phyloP scores from a whole-genome alignment of 2,113 vertebrate species.

The Mobula birostris region DNA sequence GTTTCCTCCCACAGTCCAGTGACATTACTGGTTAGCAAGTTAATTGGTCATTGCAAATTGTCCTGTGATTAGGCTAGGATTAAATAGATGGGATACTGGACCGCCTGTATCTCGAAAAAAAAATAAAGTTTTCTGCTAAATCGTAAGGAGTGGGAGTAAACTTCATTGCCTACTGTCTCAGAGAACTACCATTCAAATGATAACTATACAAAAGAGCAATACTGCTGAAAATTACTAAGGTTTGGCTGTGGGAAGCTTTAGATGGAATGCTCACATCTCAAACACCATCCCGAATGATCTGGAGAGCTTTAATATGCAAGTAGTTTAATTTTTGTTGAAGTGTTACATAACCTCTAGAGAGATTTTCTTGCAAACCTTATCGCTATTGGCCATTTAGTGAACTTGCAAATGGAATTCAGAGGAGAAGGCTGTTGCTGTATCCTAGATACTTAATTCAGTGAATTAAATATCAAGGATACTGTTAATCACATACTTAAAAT shows the following conservation, averaged over 20 bases:
- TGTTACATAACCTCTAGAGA: background rate
- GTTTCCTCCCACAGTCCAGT: no score
- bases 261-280: background rate
- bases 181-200: background rate
- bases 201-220: background rate
- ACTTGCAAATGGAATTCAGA: slow-evolving; percentile 1
- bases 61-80: no score
- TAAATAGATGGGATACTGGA: no score
- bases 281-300: background rate
- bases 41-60: no score
- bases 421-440: background rate
- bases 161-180: no score
- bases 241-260: background rate
- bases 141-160: no score
- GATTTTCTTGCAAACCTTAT: background rate
- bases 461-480: background rate
- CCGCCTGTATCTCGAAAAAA: no score
- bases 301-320: background rate
- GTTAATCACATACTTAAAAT: slow-evolving; percentile 18
- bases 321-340: background rate
- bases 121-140: no score
- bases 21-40: no score
- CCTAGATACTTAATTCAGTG: background rate
- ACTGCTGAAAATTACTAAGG: background rate
- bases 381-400: background rate